Conservation (phyloP, 2,113 vertebrate species). For the Corydoras maculifer region DNA sequence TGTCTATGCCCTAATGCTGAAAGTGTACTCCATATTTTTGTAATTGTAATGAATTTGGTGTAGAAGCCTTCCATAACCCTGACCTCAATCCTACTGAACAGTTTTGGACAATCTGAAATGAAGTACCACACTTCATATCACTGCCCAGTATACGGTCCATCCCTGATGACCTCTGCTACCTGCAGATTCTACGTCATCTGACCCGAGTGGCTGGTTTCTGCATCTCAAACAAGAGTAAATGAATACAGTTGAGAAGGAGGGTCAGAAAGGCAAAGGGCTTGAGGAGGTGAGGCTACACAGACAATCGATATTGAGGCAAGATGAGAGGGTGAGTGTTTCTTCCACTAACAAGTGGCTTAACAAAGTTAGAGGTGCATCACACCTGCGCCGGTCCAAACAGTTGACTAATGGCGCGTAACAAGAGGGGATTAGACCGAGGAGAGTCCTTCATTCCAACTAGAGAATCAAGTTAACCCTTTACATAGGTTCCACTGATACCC, state of each 20-base stretch:
- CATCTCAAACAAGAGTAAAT: conserved; percentile 36
- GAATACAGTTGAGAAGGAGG: conserved; percentile 49
- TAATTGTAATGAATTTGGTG: no score
- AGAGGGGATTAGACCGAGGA: conserved; percentile 76
- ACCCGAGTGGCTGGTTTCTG: conserved; percentile 26
- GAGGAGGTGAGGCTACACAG: conserved; percentile 76
- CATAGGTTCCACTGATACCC: conserved; percentile 75
- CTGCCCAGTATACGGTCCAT: conserved; percentile 17
- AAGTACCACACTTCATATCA: no score
- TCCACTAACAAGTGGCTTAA: conserved; percentile 73
- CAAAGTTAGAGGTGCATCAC: conserved; percentile 76
- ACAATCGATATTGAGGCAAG: conserved; percentile 59
- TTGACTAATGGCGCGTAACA: conserved; percentile 84
- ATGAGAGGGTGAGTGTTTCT: conserved; percentile 25
- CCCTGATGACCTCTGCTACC: conserved; percentile 9
- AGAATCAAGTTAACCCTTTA: conserved; percentile 70
- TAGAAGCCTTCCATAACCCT: no score
- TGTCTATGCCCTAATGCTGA: no score
- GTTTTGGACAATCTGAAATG: neutral
- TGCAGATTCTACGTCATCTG: conserved; percentile 27
- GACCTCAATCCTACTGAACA: no score
- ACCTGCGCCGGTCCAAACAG: conserved; percentile 68
- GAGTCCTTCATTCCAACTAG: conserved; percentile 75
- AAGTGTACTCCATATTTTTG: no score
- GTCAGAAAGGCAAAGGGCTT: conserved; percentile 89